A percentile compares a stretch with the other conserved stretches of the same genome.
Evolutionary conservation across 2,797 vertebrate species (phyloP).

Genomic region (Enteromius unitaeniatus): DNA sequence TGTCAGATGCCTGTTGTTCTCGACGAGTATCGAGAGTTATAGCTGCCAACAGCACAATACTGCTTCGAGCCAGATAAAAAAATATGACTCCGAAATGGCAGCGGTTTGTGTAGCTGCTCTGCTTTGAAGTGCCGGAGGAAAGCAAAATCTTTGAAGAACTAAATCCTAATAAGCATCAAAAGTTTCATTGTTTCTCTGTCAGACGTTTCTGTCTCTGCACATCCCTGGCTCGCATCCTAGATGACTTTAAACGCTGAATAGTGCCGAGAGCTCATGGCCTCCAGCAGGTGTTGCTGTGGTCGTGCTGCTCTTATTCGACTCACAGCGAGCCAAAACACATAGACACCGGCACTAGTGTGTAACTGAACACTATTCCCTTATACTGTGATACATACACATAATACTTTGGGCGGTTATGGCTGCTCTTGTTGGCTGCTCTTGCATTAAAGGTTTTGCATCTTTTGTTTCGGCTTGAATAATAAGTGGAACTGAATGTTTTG

Average conservation of each 20-base stretch:
- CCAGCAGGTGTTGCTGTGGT: conserved; percentile 61
- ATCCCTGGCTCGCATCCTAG: not conserved
- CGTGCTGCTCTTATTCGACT: conserved; percentile 9
- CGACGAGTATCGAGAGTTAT: conserved; percentile 41
- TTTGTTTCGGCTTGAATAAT: conserved; percentile 28
- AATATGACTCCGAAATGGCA: conserved; percentile 35
- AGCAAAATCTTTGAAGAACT: conserved; percentile 33
- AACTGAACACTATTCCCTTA: not conserved
- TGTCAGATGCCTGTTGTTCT: conserved; percentile 58
- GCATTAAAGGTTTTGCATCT: conserved; percentile 5
- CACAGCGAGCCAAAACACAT: not conserved
- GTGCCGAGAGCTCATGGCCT: not conserved
- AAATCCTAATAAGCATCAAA: conserved; percentile 29
- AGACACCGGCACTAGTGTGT: not conserved
- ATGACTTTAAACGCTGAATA: not conserved
- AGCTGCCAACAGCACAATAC: conserved; percentile 24
- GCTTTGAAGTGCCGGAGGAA: conserved; percentile 30
- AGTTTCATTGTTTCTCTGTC: not conserved
- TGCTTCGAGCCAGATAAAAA: conserved; percentile 39
- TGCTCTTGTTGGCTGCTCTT: too few relatives aligned
- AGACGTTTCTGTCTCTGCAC: not conserved
- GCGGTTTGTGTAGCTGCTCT: conserved; percentile 30
- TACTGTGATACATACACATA: conserved; percentile 8
- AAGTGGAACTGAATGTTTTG: not conserved
- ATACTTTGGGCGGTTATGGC: not conserved